These are phyloP conservation scores for Megaceryle torquata DNA, from an alignment of 2,113 vertebrate genomes.

Conservation along the genomic window DNA sequence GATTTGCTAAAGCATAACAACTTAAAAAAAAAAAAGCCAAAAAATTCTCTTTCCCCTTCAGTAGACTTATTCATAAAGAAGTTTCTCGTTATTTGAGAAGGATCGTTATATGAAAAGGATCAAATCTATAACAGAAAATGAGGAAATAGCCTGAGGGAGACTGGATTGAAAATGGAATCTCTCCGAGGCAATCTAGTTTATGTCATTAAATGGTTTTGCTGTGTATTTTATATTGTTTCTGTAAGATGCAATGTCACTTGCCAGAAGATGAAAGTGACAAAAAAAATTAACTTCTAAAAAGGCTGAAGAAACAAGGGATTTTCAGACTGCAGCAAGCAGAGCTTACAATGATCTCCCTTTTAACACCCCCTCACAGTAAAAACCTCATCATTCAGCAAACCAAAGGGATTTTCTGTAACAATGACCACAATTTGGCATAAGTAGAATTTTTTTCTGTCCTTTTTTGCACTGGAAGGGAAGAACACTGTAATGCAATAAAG, in stretches of 20 bases:
- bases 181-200: background rate
- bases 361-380: background rate
- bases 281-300: background rate
- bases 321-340: background rate
- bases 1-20: background rate
- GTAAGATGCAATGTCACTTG: background rate
- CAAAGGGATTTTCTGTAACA: background rate
- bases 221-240: background rate
- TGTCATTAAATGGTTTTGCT: background rate
- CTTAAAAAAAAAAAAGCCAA: background rate
- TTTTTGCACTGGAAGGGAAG: background rate
- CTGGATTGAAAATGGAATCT: background rate
- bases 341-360: background rate
- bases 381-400: background rate
- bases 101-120: background rate
- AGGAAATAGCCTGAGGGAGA: background rate
- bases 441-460: background rate
- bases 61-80: background rate
- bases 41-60: background rate
- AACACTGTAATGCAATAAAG: background rate
- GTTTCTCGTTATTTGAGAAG: background rate
- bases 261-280: slow-evolving; percentile 6
- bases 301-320: background rate
- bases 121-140: background rate
- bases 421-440: background rate